These are phyloP conservation scores for Anguilla japonica DNA, from an alignment of 2,113 vertebrate species.

Conservation along the genomic window DNA sequence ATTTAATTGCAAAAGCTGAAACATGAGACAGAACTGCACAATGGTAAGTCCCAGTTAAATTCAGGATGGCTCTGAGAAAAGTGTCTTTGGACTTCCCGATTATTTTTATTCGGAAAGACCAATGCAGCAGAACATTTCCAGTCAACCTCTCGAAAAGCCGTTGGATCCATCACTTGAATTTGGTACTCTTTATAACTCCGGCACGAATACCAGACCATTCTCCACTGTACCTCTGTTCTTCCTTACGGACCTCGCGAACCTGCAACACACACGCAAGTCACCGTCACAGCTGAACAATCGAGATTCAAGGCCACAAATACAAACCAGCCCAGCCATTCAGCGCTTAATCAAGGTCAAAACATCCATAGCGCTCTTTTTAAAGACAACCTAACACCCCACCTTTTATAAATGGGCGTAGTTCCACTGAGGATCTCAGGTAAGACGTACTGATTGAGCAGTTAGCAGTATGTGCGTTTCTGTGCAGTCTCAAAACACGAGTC, in stretches of 20 bases:
- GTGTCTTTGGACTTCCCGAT: not conserved
- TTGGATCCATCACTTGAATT: constrained; percentile 76
- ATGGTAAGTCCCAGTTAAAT: not conserved
- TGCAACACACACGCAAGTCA: constrained; percentile 42
- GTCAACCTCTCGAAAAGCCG: not conserved
- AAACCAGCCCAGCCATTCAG: not conserved
- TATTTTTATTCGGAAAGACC: not conserved
- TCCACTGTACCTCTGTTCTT: constrained; percentile 80
- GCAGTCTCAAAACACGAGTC: no score
- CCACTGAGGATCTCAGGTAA: not conserved
- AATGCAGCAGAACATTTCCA: not conserved
- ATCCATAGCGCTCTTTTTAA: not conserved
- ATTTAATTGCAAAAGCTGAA: constrained; percentile 4
- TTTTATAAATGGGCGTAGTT: not conserved
- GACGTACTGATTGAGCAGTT: not conserved
- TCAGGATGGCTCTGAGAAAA: not conserved
- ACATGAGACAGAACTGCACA: not conserved
- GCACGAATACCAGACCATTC: constrained; percentile 91
- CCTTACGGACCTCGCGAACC: constrained; percentile 83
- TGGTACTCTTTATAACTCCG: constrained; percentile 91
- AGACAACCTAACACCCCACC: not conserved
- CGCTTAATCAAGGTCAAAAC: not conserved
- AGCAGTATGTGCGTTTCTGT: no score
- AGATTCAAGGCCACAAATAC: not conserved
- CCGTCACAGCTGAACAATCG: not conserved